Base-by-base conservation (phyloP, 2,797 vertebrate genomes). In the Hephaestus fuliginosus region DNA sequence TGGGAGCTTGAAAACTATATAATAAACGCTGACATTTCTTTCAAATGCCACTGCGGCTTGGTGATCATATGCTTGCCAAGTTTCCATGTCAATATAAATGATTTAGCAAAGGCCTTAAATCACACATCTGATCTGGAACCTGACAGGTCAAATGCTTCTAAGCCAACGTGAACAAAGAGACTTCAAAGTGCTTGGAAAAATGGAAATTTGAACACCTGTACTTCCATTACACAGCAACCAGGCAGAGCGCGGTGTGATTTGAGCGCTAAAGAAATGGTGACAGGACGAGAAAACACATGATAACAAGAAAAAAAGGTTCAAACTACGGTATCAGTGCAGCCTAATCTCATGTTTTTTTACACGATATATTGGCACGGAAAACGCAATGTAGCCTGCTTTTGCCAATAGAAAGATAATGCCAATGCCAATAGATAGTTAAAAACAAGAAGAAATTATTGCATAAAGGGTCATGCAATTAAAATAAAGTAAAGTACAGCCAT, bases 31-130 rank as follows among this genome's bases (percentile, higher is more conserved):
- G 84, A 77, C 66, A 78, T 81, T 84, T 86, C 48, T 57, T 78
- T 86, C 60, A 76, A 89, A 86, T 87, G 76, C 60, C 78, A 78
- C n/a, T 14, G 60, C 67, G 72, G 76, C 68, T 39, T 65, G 61
- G 75, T 28, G 80, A 77, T 78, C 56, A 43, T 46, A 62, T 22
- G 41, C 63, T 48, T 56, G 52, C 58, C 51, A 28, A 46, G 60
- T 46, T 73, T 70, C 44, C 46, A 15, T 57, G 62, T 55, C 39
- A 43, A 55, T 36, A 11, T 53, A 48, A 39, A 43, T 63, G 43
- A 74, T 67, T 82, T 46, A 52, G 52, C 65, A 65, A 58, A 75
- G 51, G 63, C 33, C 44, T 70, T 55, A 20, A 77, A 76, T 65
- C 51, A 65, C 28, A 30, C 17, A 41, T 43, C 39, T 22, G n/a